A percentile compares a stretch with the other conserved stretches of the same genome.
These are phyloP conservation scores for Idaea straminata DNA, from an alignment of 2,888 invertebrate species.

Conservation along the genomic window DNA sequence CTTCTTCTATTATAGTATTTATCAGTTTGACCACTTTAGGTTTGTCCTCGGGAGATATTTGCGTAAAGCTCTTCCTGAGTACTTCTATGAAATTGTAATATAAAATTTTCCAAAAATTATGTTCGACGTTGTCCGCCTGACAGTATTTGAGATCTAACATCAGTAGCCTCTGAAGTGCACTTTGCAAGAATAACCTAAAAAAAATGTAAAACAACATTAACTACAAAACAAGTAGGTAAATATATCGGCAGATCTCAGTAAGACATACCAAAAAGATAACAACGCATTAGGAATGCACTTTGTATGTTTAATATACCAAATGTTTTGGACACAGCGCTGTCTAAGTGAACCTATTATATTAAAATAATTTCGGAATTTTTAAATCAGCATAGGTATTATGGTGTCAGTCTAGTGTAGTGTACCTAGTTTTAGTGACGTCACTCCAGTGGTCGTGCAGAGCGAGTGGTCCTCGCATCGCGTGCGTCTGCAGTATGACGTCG, in stretches of 20 bases:
- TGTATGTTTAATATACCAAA: too few species aligned
- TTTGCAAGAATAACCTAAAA: constrained; percentile 82
- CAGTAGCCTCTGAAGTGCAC: constrained; percentile 83
- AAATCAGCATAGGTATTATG: constrained; percentile 5
- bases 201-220: constrained; percentile 15
- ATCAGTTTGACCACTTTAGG: constrained; percentile 83
- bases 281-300: too few species aligned
- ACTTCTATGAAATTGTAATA: constrained; percentile 94
- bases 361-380: too few species aligned
- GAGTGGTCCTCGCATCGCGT: constrained; percentile 78
- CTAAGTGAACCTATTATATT: too few species aligned
- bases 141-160: constrained; percentile 92
- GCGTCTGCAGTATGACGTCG: constrained; percentile 84
- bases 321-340: too few species aligned
- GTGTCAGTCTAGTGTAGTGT: constrained; percentile 10
- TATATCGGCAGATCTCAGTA: too few species aligned
- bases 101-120: constrained; percentile 94
- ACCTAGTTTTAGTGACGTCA: constrained; percentile 82
- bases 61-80: constrained; percentile 84
- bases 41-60: constrained; percentile 82
- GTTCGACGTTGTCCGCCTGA: constrained; percentile 92
- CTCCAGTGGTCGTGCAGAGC: constrained; percentile 83
- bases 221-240: neutral
- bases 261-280: too few species aligned
- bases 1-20: constrained; percentile 88